A percentile compares a stretch with the other conserved stretches of the same genome.
Conservation (phyloP, 2,797 vertebrate species). For the Malacoraja senta region DNA sequence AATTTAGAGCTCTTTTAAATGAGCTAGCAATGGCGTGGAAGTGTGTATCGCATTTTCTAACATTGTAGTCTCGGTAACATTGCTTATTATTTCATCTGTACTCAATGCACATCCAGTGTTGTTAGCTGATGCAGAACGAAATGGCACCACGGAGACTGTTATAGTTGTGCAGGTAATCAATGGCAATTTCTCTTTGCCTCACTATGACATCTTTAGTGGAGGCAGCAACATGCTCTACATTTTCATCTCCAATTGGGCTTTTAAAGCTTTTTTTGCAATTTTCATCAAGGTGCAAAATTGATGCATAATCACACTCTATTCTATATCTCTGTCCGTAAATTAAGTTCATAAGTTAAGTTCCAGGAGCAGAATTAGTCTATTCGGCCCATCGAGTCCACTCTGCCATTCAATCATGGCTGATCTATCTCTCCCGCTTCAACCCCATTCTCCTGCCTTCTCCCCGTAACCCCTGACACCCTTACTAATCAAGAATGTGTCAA, state of each 20-base stretch:
- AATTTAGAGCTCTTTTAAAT: not conserved
- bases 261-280: not conserved
- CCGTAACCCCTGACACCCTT: too few species aligned
- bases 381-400: too few species aligned
- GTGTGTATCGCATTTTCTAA: slow-evolving; percentile 6
- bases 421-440: too few species aligned
- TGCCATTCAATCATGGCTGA: too few species aligned
- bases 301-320: not conserved
- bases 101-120: not conserved
- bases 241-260: not conserved
- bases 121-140: not conserved
- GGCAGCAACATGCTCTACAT: not conserved
- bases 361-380: too few species aligned
- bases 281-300: not conserved
- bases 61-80: not conserved
- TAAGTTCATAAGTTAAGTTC: too few species aligned
- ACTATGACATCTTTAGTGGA: not conserved
- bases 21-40: not conserved
- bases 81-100: not conserved
- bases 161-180: not conserved
- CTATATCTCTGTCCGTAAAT: not conserved
- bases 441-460: too few species aligned
- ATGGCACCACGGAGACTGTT: not conserved
- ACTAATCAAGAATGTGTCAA: too few species aligned
- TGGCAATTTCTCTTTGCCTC: not conserved